Conservation (phyloP, 2,113 vertebrate genomes). For the Phylloscopus trochiloides region DNA sequence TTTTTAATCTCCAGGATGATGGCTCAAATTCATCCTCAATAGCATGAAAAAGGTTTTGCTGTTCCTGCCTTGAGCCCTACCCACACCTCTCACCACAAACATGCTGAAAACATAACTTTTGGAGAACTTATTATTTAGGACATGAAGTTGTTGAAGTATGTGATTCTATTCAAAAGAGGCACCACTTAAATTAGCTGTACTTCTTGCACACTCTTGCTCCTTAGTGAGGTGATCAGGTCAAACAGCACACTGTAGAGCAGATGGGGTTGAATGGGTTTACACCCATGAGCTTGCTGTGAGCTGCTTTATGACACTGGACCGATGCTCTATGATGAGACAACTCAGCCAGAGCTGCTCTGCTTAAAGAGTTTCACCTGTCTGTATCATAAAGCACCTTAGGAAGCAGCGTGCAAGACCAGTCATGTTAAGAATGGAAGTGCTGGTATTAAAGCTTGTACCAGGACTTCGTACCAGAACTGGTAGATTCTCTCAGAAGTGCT, state of each 20-base stretch:
- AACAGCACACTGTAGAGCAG: neutral
- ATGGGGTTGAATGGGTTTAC: neutral
- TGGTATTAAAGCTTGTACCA: neutral
- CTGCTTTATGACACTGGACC: neutral
- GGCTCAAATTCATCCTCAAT: neutral
- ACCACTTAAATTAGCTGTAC: neutral
- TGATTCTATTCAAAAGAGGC: neutral
- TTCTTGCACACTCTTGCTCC: neutral
- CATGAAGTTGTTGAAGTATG: neutral
- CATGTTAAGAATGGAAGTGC: neutral
- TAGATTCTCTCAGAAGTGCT: neutral
- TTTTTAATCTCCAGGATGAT: neutral
- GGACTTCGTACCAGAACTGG: neutral
- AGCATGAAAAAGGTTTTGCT: neutral
- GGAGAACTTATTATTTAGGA: neutral
- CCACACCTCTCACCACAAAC: neutral
- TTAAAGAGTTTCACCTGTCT: neutral
- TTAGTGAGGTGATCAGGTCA: neutral
- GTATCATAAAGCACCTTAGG: neutral
- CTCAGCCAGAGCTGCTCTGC: neutral
- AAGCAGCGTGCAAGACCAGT: neutral
- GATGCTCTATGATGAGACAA: fast-evolving
- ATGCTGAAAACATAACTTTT: neutral
- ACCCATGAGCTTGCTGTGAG: neutral
- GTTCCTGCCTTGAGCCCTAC: neutral